Base-by-base conservation (phyloP, 2,113 vertebrate genomes). In the Tricholaema leucomelas region DNA sequence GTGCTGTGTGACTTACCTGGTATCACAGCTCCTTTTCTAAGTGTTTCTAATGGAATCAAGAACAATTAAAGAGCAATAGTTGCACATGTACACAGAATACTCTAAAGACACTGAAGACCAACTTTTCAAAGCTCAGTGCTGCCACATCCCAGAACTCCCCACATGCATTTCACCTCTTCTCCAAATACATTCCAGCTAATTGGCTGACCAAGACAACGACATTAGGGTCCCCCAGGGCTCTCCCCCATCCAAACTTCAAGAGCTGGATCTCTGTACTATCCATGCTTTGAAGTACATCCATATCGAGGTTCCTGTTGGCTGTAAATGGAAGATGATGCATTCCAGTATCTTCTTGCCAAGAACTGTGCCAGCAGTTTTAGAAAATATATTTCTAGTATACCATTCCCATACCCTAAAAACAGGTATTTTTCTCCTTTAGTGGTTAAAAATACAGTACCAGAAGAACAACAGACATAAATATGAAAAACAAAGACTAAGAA, bases 201-300 rank as follows among this genome's bases (percentile, higher is more conserved):
- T 24, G 27, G 38, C 8, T 70, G 48, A 52, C n/a, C 5, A 58
- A 36, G 11, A 58, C 55, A 88, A 58, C 71, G 12, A 9, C 36
- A 59, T 0, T n/a, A 9, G 10, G 71, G 10, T 85, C 16, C 3
- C 17, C 11, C 3, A 0, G 21, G 0, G 17, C 63, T 31, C 31
- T 21, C 25, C 4, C 3, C 6, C 15, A 5, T 5, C 2, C 15
- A 36, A 71, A 44, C 35, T 84, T 70, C n/a, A n/a, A n/a, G n/a
- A n/a, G n/a, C n/a, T n/a, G n/a, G n/a, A n/a, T n/a, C n/a, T n/a
- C n/a, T n/a, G n/a, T n/a, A n/a, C n/a, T n/a, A n/a, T n/a, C n/a
- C n/a, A n/a, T n/a, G n/a, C n/a, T n/a, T n/a, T 65, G 24, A 73
- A 63, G 20, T 12, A 44, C 27, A 18, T 27, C 27, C 30, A 46